These are phyloP conservation scores for Tupaia chinensis DNA, from an alignment of 2,113 vertebrate species.

Conservation along the genomic window DNA sequence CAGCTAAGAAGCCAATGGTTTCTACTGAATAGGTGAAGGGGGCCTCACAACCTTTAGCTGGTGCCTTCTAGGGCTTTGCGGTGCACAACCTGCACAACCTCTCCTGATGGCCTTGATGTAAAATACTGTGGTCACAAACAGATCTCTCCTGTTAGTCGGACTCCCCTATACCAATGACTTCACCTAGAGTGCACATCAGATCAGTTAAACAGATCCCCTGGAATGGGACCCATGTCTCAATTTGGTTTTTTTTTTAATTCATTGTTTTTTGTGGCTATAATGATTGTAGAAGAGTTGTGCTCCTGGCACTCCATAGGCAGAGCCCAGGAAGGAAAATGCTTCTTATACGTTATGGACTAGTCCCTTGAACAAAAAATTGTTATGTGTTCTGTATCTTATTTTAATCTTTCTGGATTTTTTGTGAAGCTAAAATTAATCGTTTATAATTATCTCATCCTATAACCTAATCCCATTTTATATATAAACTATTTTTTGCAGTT, in stretches of 20 bases:
- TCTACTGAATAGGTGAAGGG: neutral
- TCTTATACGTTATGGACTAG: neutral
- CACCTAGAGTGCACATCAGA: neutral
- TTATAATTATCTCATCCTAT: neutral
- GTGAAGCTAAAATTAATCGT: conserved; percentile 22
- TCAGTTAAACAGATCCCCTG: neutral
- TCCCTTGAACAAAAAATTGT: neutral
- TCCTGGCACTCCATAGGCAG: neutral
- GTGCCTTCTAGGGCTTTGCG: neutral
- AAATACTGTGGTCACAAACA: neutral
- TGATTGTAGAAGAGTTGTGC: neutral
- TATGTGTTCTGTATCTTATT: neutral
- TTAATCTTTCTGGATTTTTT: neutral
- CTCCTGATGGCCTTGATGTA: neutral
- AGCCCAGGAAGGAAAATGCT: too few species aligned
- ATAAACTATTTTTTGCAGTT: conserved; percentile 11
- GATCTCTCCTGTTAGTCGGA: neutral
- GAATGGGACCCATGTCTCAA: neutral
- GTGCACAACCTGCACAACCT: neutral
- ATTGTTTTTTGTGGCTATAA: neutral
- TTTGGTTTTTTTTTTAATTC: too few species aligned
- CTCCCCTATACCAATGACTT: neutral
- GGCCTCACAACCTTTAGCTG: neutral
- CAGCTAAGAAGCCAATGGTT: neutral
- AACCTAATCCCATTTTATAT: conserved; percentile 4